These are phyloP conservation scores for Parapsyche elsis DNA, from an alignment of 1,140 invertebrate species.

Conservation along the genomic window DNA sequence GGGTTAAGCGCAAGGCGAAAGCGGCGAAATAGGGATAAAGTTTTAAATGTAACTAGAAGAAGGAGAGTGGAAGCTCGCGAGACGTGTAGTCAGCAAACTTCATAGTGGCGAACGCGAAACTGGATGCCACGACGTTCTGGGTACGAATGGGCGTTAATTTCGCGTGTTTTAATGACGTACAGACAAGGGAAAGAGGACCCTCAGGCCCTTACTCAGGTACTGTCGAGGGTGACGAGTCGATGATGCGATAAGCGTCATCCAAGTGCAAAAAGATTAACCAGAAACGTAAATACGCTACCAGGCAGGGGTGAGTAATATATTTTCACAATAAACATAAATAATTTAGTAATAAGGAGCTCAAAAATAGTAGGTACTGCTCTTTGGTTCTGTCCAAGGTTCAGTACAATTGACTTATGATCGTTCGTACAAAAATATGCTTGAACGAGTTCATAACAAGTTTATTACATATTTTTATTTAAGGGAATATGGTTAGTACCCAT, in stretches of 20 bases:
- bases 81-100: constrained; percentile 43
- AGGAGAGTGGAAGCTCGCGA: constrained; percentile 35
- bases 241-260: constrained; percentile 28
- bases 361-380: too few relatives aligned
- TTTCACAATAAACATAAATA: too few relatives aligned
- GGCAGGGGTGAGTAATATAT: too few relatives aligned
- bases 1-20: background rate
- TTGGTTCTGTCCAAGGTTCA: too few relatives aligned
- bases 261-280: constrained; percentile 34
- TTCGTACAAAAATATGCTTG: too few relatives aligned
- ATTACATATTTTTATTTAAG: too few relatives aligned
- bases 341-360: too few relatives aligned
- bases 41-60: constrained; percentile 48
- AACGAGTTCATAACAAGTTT: too few relatives aligned
- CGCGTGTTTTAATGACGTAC: constrained; percentile 45
- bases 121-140: constrained; percentile 7
- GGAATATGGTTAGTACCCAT: too few relatives aligned
- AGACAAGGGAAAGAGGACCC: background rate
- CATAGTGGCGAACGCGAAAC: constrained; percentile 24
- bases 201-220: background rate
- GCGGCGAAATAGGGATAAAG: constrained; percentile 43
- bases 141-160: constrained; percentile 47
- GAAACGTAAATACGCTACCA: background rate
- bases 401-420: too few relatives aligned
- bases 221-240: constrained; percentile 31